Evolutionary conservation across 2,888 invertebrate species (phyloP), one percentile per base, ranked within the genome.

Genomic region (Encarsia formosa): DNA sequence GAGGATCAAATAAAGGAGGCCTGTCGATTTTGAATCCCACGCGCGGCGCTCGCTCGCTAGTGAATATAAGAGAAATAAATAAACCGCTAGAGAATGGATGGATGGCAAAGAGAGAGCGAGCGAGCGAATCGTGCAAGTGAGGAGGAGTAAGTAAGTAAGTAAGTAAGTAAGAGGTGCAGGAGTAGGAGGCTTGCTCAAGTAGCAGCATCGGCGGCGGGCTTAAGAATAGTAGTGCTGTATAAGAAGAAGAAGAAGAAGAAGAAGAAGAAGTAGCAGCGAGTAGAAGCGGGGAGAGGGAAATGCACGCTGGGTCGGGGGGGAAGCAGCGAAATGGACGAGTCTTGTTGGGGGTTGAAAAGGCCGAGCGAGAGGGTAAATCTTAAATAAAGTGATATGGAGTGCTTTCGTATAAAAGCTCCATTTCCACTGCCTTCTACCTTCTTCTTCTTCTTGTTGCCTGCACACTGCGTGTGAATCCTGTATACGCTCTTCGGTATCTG

Each of bases 381-480:
- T 73, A 73, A 73, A 73, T 73, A 73, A 73, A 71, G 73, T 73
- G 73, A 73, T 73, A 73, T 73, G 73, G 73, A 73, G 73, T 73
- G 71, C 73, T 73, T 71, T 70, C 69, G 71, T 73, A 73, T 70
- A 70, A 71, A 71, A 71, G 73, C 73, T 69, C 70, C 70, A 69
- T 72, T 73, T 70, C 69, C 68, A 70, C 58, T 65, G 63, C 67
- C n/a, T n/a, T n/a, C n/a, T n/a, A n/a, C n/a, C n/a, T n/a, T n/a
- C n/a, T n/a, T n/a, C n/a, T n/a, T n/a, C n/a, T n/a, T n/a, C n/a
- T n/a, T n/a, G n/a, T n/a, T n/a, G n/a, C n/a, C n/a, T n/a, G n/a
- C n/a, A n/a, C n/a, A n/a, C n/a, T n/a, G n/a, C n/a, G n/a, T n/a
- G n/a, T n/a, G n/a, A n/a, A n/a, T n/a, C n/a, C n/a, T n/a, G n/a